phyloP scores from a whole-genome alignment of 1,140 invertebrate species.

The Drosophila gunungcola region DNA sequence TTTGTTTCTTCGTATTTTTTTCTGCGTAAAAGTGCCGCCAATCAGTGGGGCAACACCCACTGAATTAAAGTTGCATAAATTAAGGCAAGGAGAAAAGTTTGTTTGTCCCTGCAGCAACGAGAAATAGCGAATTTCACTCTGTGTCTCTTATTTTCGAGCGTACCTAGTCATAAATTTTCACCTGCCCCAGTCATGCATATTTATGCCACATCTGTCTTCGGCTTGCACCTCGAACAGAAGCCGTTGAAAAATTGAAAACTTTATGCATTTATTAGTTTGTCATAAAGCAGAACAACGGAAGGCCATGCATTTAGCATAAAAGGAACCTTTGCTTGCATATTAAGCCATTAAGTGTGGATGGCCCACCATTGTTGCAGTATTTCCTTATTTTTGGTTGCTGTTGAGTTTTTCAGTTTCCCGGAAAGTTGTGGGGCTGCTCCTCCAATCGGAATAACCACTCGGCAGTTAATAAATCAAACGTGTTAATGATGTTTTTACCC shows the following conservation, averaged over 20 bases:
- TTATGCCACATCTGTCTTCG: slow-evolving; percentile 30
- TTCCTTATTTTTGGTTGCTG: slow-evolving; percentile 20
- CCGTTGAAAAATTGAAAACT: slow-evolving; percentile 70
- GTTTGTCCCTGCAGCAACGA: slow-evolving; percentile 18
- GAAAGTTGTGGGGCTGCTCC: slow-evolving; percentile 46
- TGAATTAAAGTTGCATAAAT: slow-evolving; percentile 84
- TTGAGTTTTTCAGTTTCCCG: slow-evolving; percentile 49
- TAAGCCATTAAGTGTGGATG: slow-evolving; percentile 79
- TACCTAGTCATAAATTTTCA: slow-evolving; percentile 35
- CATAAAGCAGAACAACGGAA: slow-evolving; percentile 64
- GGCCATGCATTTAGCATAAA: slow-evolving; percentile 55
- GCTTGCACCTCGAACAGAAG: slow-evolving; percentile 61
- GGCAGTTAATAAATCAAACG: slow-evolving; percentile 84
- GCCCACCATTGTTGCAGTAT: slow-evolving; percentile 39
- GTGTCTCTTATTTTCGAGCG: neutral
- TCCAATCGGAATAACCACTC: slow-evolving; percentile 48
- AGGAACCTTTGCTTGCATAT: slow-evolving; percentile 42
- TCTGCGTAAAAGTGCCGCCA: slow-evolving; percentile 70
- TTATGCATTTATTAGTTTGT: slow-evolving; percentile 83
- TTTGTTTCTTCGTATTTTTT: slow-evolving; percentile 2
- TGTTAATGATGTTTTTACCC: slow-evolving; percentile 85
- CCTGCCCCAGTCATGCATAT: slow-evolving; percentile 38
- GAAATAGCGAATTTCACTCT: slow-evolving; percentile 25
- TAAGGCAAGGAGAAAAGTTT: slow-evolving; percentile 38
- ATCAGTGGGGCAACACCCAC: slow-evolving; percentile 78